phyloP scores from a whole-genome alignment of 2,113 vertebrate species.

The Nothocercus julius region DNA sequence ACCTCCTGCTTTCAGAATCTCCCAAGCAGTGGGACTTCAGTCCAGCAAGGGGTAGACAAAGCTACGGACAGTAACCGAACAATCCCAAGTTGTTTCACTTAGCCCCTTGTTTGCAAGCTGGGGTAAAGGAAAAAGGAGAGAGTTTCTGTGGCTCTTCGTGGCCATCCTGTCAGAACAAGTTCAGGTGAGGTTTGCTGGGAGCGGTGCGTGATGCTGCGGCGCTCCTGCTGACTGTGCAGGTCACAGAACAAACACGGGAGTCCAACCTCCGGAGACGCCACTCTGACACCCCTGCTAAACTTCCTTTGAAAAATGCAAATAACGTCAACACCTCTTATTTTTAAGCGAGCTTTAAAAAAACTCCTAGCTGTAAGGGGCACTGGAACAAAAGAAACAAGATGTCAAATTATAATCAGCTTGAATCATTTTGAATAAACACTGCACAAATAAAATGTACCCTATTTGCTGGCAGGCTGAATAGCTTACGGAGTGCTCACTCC shows the following conservation, averaged over 20 bases:
- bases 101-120: not conserved
- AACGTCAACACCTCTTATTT: not conserved
- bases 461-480: constrained; percentile 35
- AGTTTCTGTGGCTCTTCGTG: not conserved
- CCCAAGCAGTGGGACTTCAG: no score
- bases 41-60: not conserved
- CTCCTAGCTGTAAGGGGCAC: constrained; percentile 33
- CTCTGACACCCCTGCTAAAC: not conserved
- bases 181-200: not conserved
- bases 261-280: not conserved
- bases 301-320: not conserved
- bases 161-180: not conserved
- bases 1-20: rapidly evolving
- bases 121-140: not conserved
- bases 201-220: rapidly evolving
- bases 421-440: constrained; percentile 13
- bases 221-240: not conserved
- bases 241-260: rapidly evolving
- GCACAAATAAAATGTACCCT: constrained; percentile 22
- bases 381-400: constrained; percentile 29
- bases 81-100: rapidly evolving
- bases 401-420: constrained; percentile 50
- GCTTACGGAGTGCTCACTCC: not conserved
- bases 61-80: rapidly evolving
- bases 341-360: not conserved